Percentiles rank a stretch among this genome's conserved stretches.
phyloP scores from a whole-genome alignment of 2,888 invertebrate species.

The Drosophila subsilvestris region DNA sequence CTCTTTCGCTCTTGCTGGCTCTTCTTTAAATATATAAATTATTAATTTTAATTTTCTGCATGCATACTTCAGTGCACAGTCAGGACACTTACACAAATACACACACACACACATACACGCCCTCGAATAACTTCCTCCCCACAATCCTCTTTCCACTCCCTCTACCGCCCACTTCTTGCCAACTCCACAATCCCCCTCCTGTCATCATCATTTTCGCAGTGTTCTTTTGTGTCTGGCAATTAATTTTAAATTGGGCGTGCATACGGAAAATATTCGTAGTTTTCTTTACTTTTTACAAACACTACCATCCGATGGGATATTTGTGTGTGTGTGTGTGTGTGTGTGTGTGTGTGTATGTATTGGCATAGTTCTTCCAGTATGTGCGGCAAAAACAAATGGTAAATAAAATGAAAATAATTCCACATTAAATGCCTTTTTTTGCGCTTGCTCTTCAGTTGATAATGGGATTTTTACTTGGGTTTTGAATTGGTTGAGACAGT shows the following conservation, averaged over 20 bases:
- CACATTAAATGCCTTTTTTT: constrained; percentile 50
- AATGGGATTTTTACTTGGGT: constrained; percentile 39
- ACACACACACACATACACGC: constrained; percentile 35
- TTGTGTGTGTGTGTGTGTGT: constrained; percentile 2
- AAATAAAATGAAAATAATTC: constrained; percentile 28
- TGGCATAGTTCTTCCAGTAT: too few relatives aligned
- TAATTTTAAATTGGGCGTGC: constrained; percentile 82
- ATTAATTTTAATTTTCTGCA: constrained; percentile 83
- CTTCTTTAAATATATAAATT: constrained; percentile 78
- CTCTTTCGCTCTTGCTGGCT: constrained; percentile 18
- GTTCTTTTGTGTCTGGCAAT: constrained; percentile 82
- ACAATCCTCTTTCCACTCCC: constrained; percentile 19
- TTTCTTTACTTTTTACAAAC: constrained; percentile 53
- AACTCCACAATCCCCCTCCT: constrained; percentile 23
- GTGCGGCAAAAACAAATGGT: constrained; percentile 1
- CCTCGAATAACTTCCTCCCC: constrained; percentile 42
- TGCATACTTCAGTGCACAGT: constrained; percentile 75
- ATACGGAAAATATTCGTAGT: constrained; percentile 78
- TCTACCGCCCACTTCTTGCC: constrained; percentile 38
- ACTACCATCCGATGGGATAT: not conserved
- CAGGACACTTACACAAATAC: constrained; percentile 35
- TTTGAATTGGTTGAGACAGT: not conserved
- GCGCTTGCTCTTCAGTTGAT: constrained; percentile 24
- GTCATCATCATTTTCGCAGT: constrained; percentile 42
- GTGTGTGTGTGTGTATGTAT: constrained; percentile 7